Percentiles rank a stretch among this genome's conserved stretches.
Conservation (phyloP, 35 echinoderm and acorn worm species). For the Acanthaster planci region DNA sequence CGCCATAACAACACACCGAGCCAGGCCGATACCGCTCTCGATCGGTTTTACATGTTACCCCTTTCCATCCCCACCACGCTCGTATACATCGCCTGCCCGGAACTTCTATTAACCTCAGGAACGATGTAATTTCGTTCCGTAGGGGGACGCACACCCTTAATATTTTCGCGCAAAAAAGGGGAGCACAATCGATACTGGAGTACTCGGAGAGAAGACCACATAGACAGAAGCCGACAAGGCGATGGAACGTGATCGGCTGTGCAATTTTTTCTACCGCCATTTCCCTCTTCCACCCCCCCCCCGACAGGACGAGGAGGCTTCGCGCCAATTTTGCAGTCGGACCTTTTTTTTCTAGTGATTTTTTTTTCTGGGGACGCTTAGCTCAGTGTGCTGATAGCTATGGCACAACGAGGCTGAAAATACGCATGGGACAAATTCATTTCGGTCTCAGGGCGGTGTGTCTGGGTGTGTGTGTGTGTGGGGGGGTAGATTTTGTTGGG, state of each 20-base stretch:
- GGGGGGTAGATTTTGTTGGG: too few relatives aligned
- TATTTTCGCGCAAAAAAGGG: neutral
- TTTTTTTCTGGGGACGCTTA: constrained; percentile 14
- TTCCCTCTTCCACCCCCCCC: neutral
- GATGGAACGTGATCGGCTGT: constrained; percentile 2
- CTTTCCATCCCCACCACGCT: neutral
- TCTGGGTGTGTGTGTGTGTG: too few relatives aligned
- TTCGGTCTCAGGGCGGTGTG: neutral
- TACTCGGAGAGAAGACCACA: neutral
- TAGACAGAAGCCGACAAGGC: neutral
- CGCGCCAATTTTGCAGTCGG: constrained; percentile 1
- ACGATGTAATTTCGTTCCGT: constrained; percentile 16
- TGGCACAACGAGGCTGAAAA: neutral
- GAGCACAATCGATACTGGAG: constrained; percentile 1
- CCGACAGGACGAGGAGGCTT: constrained; percentile 2
- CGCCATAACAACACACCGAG: neutral
- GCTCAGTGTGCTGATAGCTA: neutral
- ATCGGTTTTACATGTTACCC: neutral
- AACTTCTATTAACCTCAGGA: constrained; percentile 16
- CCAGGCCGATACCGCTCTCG: neutral
- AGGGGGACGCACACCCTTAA: neutral
- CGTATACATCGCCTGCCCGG: neutral
- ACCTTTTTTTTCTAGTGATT: neutral
- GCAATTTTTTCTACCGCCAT: constrained; percentile 20
- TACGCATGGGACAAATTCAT: neutral